These are phyloP conservation scores for Saxidomus purpurata DNA, from an alignment of 1,140 invertebrate genomes.

Conservation along the genomic window DNA sequence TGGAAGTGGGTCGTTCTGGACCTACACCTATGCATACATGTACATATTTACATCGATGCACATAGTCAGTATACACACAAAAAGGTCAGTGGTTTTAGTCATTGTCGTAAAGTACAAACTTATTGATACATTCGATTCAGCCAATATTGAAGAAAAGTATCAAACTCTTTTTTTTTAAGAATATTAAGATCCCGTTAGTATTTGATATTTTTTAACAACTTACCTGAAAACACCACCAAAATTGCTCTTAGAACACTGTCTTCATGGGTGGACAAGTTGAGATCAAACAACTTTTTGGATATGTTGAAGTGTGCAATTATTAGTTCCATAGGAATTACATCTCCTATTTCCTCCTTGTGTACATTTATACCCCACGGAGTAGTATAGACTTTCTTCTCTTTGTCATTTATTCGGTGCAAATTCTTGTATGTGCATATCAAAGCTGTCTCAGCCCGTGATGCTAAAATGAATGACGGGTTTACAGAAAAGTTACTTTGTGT, in stretches of 20 bases:
- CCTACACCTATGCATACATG: too few species aligned
- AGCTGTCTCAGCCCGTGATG: neutral
- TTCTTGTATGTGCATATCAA: neutral
- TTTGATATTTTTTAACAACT: too few species aligned
- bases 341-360: neutral
- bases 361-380: slow-evolving; percentile 17
- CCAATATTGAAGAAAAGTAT: too few species aligned
- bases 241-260: slow-evolving; percentile 3
- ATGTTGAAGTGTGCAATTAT: neutral
- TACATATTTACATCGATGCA: too few species aligned
- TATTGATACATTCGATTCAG: too few species aligned
- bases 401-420: neutral
- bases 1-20: too few species aligned
- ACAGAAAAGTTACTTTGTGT: neutral
- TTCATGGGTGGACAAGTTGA: slow-evolving; percentile 11
- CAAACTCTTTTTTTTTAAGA: too few species aligned
- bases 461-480: neutral
- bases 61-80: too few species aligned
- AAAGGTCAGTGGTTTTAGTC: too few species aligned
- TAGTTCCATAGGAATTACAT: neutral
- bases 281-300: neutral
- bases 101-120: too few species aligned
- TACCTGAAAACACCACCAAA: slow-evolving; percentile 6
- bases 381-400: neutral
- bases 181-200: too few species aligned